Base-by-base conservation (phyloP, 2,888 invertebrate species). In the Ichneumon xanthorius region DNA sequence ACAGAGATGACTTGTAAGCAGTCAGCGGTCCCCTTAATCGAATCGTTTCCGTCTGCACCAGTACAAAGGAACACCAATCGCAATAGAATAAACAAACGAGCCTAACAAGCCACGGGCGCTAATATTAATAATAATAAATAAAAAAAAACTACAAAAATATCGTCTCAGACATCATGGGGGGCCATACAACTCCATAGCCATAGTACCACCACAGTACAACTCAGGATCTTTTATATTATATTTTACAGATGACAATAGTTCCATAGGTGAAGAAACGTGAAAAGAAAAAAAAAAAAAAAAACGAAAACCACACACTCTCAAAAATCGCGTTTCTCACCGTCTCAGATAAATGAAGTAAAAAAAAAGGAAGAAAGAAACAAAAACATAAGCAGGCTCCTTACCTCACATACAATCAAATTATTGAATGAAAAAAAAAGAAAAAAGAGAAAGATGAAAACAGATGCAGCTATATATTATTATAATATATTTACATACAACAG, bases 221-320 rank as follows among this genome's bases (percentile, higher is more conserved):
- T 93, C 93, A 93, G 93, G 94, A 93, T 93, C 92, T 94, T 93
- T 94, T 93, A 94, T 93, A 93, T 93, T 93, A 93, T 94, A 93
- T 92, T 94, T 94, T 94, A 94, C 94, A 94, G 94, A 93, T 92
- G 94, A 94, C 93, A 94, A 94, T 94, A 94, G 94, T 93, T 93
- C 93, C 93, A 90, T 93, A 92, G 90, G 90, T 91, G 89, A 86
- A 75, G 85, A 84, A 85, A 71, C 79, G 79, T 63, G 79, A 72
- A 65, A 14, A 37, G 48, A 33, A 33, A 71, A 70, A 72, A 72
- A 79, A 63, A 63, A 63, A 33, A 37, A 53, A 16, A 37, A 48
- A 73, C 48, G 40, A 53, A 58, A 77, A 45, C 55, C 22, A 58
- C n/a, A 30, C 22, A 68, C 37, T 48, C 37, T 50, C 33, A 70